phyloP scores from a whole-genome alignment of 1,140 invertebrate species.

The Hirudo medicinalis region DNA sequence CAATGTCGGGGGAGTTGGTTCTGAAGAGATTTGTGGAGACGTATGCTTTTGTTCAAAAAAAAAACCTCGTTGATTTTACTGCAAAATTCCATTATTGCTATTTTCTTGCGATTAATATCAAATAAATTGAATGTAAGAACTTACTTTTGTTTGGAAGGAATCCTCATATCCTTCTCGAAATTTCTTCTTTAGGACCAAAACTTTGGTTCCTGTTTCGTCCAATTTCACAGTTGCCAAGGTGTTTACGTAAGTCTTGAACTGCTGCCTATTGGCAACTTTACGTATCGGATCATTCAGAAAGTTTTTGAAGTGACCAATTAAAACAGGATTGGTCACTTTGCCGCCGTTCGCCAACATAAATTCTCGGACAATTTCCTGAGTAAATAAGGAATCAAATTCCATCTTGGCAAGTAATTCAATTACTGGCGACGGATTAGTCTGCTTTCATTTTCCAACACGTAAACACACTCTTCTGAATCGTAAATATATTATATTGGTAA shows the following conservation, averaged over 20 bases:
- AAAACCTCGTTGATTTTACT: too few species aligned
- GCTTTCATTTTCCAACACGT: too few species aligned
- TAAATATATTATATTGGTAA: too few species aligned
- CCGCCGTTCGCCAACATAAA: conserved; percentile 69
- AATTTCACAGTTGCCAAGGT: conserved; percentile 61
- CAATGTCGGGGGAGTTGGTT: too few species aligned
- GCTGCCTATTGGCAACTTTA: conserved; percentile 42
- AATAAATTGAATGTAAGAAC: too few species aligned
- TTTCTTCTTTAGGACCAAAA: conserved; percentile 23
- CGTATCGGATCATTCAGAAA: conserved; percentile 54
- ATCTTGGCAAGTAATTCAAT: conserved; percentile 35
- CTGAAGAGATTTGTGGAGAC: too few species aligned
- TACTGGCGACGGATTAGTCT: too few species aligned
- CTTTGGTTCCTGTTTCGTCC: conserved; percentile 28
- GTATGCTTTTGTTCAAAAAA: too few species aligned
- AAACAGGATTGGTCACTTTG: conserved; percentile 68
- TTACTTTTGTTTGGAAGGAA: background rate
- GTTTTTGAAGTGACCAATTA: conserved; percentile 72
- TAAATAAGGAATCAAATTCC: conserved; percentile 43
- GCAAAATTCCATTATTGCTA: too few species aligned
- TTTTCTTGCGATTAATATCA: too few species aligned
- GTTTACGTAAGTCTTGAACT: conserved; percentile 80
- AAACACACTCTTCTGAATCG: too few species aligned
- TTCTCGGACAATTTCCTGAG: conserved; percentile 63
- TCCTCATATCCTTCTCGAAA: conserved; percentile 14